Evolutionary conservation across 2,888 invertebrate species (phyloP), one percentile per base, ranked within the genome.

Genomic region (Quadroppia sp.): DNA sequence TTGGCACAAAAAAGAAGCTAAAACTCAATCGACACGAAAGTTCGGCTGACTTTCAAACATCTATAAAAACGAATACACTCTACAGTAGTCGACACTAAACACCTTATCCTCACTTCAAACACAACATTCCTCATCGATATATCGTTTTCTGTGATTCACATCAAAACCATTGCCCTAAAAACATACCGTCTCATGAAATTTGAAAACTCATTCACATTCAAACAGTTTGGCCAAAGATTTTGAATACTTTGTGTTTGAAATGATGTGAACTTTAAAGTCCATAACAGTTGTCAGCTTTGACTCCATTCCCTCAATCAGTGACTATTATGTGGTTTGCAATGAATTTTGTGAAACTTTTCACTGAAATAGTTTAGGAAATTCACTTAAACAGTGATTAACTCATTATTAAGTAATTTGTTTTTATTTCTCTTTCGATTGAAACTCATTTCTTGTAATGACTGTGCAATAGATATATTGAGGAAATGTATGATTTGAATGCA

Each of bases 1-100:
- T 56, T 64, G 28, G 11, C 20, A 40, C 15, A 30, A 61, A 56
- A 61, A 64, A 40, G 20, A 40, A 64, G 40, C 30, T 20, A 28
- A 36, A 64, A 64, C 64, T 56, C 15, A 56, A 56, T 56, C 32
- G 64, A 40, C 64, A 64, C 64, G 64, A 64, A 64, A 64, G 20
- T 36, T 64, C 28, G 64, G 36, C 64, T 20, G 32, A 40, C 64
- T 64, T 36, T 64, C 36, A 64, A 64, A 64, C 64, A 36, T 64
- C 64, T 64, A 64, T 64, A 64, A 64, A 64, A 64, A 64, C 64
- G 64, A 64, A 28, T n/a, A 36, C 36, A 11, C 20, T 40, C 61
- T 61, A 7, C 7, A 25, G 36, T 64, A 3, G 32, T 45, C 45
- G 17, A 9, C 17, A 17, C 45, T 11, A 45, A 6, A 36, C 6